These are phyloP conservation scores for Drosophila parabipectinata DNA, from an alignment of 1,140 invertebrate species.

Conservation along the genomic window DNA sequence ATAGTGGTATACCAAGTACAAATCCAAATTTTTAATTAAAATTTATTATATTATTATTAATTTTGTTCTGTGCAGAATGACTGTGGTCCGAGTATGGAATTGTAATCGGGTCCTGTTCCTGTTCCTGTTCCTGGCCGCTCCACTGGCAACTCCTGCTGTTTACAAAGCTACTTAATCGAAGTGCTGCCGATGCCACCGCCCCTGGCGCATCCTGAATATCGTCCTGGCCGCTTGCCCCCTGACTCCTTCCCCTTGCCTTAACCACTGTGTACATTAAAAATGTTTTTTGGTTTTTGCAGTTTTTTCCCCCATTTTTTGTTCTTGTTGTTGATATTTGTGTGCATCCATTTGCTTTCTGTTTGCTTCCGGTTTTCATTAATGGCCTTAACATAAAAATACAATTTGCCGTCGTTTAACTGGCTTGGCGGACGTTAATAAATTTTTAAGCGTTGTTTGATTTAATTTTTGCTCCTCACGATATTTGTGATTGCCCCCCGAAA, in stretches of 20 bases:
- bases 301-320: conserved; percentile 5
- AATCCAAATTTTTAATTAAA: too few species aligned
- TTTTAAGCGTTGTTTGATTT: conserved; percentile 77
- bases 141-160: conserved; percentile 58
- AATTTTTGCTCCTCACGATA: conserved; percentile 38
- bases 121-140: conserved; percentile 23
- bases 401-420: conserved; percentile 79
- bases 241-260: not conserved
- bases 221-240: conserved; percentile 10
- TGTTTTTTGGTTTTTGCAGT: conserved; percentile 42
- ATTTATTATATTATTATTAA: too few species aligned
- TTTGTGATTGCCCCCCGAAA: conserved; percentile 18
- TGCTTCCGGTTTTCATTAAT: conserved; percentile 79
- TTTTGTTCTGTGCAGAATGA: not conserved
- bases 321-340: conserved; percentile 11
- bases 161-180: conserved; percentile 81
- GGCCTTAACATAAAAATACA: conserved; percentile 81
- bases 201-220: conserved; percentile 44
- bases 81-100: conserved; percentile 6
- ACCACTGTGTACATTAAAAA: conserved; percentile 60
- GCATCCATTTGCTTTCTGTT: conserved; percentile 59
- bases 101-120: conserved; percentile 13
- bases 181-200: conserved; percentile 68
- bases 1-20: too few species aligned
- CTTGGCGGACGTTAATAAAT: conserved; percentile 73